Conservation (phyloP, 2,888 invertebrate species). For the Eristalis arbustorum region DNA sequence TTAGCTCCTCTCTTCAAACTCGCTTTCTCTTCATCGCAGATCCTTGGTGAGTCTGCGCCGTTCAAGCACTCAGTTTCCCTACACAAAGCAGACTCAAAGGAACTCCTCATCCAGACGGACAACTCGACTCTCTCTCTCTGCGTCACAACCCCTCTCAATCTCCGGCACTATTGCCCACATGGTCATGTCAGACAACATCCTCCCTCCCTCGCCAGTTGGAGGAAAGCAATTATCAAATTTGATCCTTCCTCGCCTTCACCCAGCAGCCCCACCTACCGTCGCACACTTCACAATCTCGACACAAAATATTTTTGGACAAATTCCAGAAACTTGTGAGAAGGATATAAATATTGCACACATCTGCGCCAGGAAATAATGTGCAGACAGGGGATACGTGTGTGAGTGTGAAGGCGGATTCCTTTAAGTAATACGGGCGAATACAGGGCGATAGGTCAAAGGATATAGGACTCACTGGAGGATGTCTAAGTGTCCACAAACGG, state of each 20-base stretch:
- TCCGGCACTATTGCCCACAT: conserved; percentile 2
- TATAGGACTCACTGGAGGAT: conserved; percentile 44
- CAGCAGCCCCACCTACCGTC: neutral
- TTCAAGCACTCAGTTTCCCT: neutral
- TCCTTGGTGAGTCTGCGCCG: neutral
- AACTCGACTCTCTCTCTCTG: neutral
- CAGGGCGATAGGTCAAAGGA: conserved; percentile 55
- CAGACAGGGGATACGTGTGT: neutral
- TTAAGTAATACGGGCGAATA: conserved; percentile 60
- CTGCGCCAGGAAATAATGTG: conserved; percentile 40
- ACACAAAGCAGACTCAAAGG: neutral
- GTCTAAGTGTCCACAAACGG: conserved; percentile 53
- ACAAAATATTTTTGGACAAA: conserved; percentile 66
- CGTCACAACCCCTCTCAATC: neutral
- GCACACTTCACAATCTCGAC: conserved; percentile 31
- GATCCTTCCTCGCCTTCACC: conserved; percentile 39
- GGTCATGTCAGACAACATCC: conserved; percentile 14
- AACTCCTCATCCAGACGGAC: neutral
- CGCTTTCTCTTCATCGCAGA: neutral
- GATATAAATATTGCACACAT: conserved; percentile 66
- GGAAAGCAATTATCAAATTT: conserved; percentile 67
- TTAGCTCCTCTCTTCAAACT: neutral
- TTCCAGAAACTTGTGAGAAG: conserved; percentile 67
- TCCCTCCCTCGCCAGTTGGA: neutral
- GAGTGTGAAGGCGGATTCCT: conserved; percentile 8